A percentile compares a stretch with the other conserved stretches of the same genome.
Evolutionary conservation across 2,888 invertebrate genomes (phyloP).

Genomic region (Nephrotoma guestfalica): DNA sequence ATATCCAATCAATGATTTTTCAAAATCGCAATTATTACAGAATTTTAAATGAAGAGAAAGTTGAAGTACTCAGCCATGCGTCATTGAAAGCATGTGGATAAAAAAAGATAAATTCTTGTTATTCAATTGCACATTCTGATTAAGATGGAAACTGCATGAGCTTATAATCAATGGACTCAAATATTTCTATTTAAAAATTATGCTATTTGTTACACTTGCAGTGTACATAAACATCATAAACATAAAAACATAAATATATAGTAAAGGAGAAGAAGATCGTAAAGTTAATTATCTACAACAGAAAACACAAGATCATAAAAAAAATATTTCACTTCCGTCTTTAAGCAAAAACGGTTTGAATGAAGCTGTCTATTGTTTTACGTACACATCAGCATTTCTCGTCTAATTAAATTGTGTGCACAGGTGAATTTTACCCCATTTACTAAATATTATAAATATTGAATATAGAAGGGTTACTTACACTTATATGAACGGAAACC

Average conservation of each 20-base stretch:
- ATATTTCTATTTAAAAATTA: not conserved
- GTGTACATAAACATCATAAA: no score
- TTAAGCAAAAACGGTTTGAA: not conserved
- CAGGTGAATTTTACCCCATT: not conserved
- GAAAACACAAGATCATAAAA: not conserved
- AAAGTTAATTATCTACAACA: not conserved
- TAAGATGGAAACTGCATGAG: not conserved
- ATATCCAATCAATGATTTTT: not conserved
- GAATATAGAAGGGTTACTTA: not conserved
- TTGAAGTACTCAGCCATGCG: not conserved
- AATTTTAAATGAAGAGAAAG: not conserved
- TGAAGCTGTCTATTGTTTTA: not conserved
- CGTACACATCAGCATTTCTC: not conserved
- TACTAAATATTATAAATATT: not conserved
- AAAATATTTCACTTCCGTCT: not conserved
- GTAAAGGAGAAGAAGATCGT: no score
- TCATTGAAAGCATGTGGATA: not conserved
- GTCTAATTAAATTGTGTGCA: not conserved
- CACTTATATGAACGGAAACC: not conserved
- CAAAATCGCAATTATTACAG: not conserved
- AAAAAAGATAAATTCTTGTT: not conserved
- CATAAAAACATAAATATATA: no score
- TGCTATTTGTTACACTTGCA: not conserved
- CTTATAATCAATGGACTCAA: not conserved
- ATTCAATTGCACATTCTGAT: not conserved